phyloP scores from a whole-genome alignment of 2,797 vertebrate genomes.

The Acomys russatus region DNA sequence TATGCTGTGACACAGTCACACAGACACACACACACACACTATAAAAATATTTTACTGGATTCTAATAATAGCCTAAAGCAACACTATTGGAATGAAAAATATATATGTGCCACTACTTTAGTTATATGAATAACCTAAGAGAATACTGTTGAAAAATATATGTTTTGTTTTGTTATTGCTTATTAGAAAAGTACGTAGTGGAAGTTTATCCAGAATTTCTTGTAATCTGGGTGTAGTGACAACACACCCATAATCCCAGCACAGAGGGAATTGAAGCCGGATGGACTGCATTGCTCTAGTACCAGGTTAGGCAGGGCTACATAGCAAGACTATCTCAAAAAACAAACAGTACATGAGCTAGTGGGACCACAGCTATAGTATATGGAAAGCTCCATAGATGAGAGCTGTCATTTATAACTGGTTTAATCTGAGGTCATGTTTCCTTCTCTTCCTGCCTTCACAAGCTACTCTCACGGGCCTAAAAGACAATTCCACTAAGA shows the following conservation, averaged over 20 bases:
- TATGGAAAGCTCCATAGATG: neutral
- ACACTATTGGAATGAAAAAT: neutral
- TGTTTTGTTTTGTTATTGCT: constrained; percentile 8
- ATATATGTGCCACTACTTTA: neutral
- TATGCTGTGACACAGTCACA: neutral
- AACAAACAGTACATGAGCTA: neutral
- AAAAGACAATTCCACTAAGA: neutral
- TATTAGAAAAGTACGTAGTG: neutral
- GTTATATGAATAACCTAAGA: constrained; percentile 25
- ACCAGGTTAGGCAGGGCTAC: neutral
- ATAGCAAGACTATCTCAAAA: neutral
- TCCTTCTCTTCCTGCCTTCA: neutral
- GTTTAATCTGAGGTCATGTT: neutral
- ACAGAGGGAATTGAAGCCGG: neutral
- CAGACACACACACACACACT: neutral
- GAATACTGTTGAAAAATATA: constrained; percentile 17
- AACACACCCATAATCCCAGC: neutral
- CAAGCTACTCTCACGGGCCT: neutral
- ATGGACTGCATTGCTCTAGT: neutral
- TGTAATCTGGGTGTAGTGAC: neutral
- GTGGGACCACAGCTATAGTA: neutral
- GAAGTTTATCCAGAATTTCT: neutral
- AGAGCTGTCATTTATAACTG: neutral
- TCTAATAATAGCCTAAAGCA: neutral
- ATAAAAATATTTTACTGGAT: neutral